Evolutionary conservation across 2,797 vertebrate species (phyloP).

Genomic region (Hapalemur alaotrensis): DNA sequence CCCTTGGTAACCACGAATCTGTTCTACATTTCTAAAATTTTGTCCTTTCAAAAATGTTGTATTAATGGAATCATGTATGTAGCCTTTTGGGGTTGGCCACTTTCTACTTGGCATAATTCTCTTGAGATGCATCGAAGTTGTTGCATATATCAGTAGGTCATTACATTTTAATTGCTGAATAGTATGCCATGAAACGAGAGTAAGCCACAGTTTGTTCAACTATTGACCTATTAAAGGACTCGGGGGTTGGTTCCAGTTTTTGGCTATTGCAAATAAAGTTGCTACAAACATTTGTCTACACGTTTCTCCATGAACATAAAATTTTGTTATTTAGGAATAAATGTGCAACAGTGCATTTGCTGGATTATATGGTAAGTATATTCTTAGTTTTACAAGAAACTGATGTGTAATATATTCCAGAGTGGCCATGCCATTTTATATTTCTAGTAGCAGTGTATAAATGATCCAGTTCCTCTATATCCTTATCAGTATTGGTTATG

Average conservation of each 20-base stretch:
- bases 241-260: not conserved
- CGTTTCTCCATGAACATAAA: not conserved
- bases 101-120: not conserved
- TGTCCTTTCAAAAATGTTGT: not conserved
- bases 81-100: not conserved
- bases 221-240: not conserved
- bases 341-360: not conserved
- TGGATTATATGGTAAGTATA: not conserved
- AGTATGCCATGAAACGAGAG: not conserved
- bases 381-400: constrained; percentile 4
- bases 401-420: not conserved
- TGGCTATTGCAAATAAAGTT: not conserved
- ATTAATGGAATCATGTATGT: not conserved
- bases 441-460: not conserved
- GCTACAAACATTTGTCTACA: not conserved
- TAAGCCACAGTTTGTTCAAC: not conserved
- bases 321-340: constrained; percentile 13
- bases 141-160: not conserved
- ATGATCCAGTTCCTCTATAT: not conserved
- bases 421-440: not conserved
- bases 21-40: not conserved
- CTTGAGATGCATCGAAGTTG: not conserved
- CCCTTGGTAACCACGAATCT: not conserved
- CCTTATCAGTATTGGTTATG: not conserved
- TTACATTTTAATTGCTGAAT: not conserved